phyloP scores from a whole-genome alignment of 1,140 invertebrate genomes.

The Rhagoletis zephyria region DNA sequence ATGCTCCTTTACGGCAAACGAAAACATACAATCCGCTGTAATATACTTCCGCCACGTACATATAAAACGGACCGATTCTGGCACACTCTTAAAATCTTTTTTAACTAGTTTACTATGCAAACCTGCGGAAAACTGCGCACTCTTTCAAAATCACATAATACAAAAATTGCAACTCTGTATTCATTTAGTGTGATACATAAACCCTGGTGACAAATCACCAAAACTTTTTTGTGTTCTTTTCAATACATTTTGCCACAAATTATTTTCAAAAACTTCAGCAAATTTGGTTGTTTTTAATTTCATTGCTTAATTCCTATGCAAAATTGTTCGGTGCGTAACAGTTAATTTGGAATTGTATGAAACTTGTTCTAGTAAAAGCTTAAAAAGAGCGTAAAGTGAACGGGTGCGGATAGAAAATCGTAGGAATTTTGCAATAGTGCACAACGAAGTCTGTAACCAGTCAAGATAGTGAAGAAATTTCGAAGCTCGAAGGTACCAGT shows the following conservation, averaged over 20 bases:
- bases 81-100: no score
- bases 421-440: slow-evolving; percentile 31
- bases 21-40: no score
- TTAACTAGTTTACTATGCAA: no score
- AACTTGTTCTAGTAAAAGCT: neutral
- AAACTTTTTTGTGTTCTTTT: slow-evolving; percentile 55
- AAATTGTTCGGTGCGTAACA: neutral
- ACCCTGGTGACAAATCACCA: slow-evolving; percentile 57
- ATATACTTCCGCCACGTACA: no score
- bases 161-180: neutral
- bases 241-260: slow-evolving; percentile 48
- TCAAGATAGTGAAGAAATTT: slow-evolving; percentile 70
- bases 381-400: neutral
- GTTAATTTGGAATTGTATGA: neutral
- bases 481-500: neutral
- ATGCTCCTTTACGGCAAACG: no score
- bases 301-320: neutral
- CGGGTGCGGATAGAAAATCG: neutral
- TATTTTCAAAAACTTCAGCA: slow-evolving; percentile 33
- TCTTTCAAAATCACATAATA: neutral
- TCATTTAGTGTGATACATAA: neutral
- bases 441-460: slow-evolving; percentile 44
- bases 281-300: slow-evolving; percentile 24
- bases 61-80: no score
- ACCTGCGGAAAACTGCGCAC: no score